Evolutionary conservation across 2,888 invertebrate genomes (phyloP).

Genomic region (Rotaria macrura): DNA sequence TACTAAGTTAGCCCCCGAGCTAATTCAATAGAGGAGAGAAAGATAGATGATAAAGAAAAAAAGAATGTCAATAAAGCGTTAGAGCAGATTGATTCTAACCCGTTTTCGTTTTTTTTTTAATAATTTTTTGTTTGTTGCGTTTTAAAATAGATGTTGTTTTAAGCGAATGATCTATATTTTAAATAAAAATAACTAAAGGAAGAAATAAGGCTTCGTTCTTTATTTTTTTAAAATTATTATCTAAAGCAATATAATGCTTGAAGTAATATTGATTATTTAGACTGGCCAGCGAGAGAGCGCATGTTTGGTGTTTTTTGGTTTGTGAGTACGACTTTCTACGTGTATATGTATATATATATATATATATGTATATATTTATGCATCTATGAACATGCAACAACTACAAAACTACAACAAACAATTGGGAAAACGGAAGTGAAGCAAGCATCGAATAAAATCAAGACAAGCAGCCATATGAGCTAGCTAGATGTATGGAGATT

Average conservation of each 20-base stretch:
- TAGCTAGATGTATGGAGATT: neutral
- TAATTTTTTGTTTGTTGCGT: neutral
- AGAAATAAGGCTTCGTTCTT: too few relatives aligned
- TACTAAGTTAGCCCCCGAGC: neutral
- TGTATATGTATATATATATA: neutral
- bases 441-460: neutral
- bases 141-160: neutral
- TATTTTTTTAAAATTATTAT: neutral
- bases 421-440: neutral
- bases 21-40: neutral
- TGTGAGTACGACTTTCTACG: neutral
- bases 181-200: neutral
- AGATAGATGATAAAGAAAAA: neutral
- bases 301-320: neutral
- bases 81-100: neutral
- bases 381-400: neutral
- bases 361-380: neutral
- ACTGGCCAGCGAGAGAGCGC: constrained; percentile 14
- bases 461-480: neutral
- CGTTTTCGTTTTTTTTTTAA: neutral
- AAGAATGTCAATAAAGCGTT: neutral
- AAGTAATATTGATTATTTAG: neutral
- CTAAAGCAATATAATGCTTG: neutral
- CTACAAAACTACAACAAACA: neutral
- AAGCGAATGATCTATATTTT: neutral